phyloP scores from a whole-genome alignment of 2,113 vertebrate genomes.

The Leucoraja erinaceus region DNA sequence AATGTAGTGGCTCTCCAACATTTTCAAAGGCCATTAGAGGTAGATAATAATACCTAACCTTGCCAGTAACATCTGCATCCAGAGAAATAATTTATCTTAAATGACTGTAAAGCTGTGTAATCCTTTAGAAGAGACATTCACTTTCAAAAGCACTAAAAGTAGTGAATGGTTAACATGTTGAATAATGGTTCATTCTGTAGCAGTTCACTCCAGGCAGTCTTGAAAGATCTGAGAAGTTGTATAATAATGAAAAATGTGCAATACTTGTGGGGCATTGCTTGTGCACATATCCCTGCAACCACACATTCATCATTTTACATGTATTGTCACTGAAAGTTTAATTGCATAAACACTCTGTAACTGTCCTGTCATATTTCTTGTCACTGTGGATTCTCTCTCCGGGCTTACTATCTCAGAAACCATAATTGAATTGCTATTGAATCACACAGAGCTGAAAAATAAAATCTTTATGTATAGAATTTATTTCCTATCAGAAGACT shows the following conservation, averaged over 20 bases:
- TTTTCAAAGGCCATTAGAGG: too few relatives aligned
- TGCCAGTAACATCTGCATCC: too few relatives aligned
- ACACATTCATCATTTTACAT: slow-evolving; percentile 86
- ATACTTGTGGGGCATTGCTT: slow-evolving; percentile 75
- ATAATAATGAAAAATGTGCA: slow-evolving; percentile 91
- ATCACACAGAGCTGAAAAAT: slow-evolving; percentile 69
- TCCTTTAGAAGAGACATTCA: slow-evolving; percentile 68
- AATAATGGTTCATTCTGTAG: slow-evolving; percentile 57
- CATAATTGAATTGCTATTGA: slow-evolving; percentile 98
- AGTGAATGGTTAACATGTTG: slow-evolving; percentile 62
- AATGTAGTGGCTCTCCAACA: too few relatives aligned
- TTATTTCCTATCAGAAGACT: slow-evolving; percentile 90
- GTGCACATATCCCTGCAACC: slow-evolving; percentile 70
- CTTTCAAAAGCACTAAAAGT: slow-evolving; percentile 55
- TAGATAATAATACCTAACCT: too few relatives aligned
- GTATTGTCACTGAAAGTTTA: slow-evolving; percentile 95
- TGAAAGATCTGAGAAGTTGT: slow-evolving; percentile 76
- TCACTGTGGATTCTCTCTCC: slow-evolving; percentile 84
- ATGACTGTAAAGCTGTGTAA: slow-evolving; percentile 44
- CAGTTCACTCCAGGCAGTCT: slow-evolving; percentile 66
- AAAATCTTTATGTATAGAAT: slow-evolving; percentile 87
- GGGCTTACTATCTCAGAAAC: slow-evolving; percentile 87
- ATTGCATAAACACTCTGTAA: slow-evolving; percentile 99
- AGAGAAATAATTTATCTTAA: not conserved
- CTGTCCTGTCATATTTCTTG: slow-evolving; percentile 97